Conservation (phyloP, 2,113 vertebrate genomes). For the Girardinichthys multiradiatus region DNA sequence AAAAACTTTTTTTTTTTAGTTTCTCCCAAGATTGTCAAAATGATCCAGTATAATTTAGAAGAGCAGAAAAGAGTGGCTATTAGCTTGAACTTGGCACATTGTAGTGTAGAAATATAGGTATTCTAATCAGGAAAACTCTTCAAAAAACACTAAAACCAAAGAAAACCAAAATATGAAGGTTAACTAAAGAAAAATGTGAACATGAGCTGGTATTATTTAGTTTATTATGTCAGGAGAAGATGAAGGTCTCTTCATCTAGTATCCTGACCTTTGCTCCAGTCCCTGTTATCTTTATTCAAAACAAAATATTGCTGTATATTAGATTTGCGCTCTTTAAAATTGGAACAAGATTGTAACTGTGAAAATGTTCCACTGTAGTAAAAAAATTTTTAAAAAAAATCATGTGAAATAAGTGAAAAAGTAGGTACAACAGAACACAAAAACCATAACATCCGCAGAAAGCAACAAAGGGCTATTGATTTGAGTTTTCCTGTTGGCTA, state of each 20-base stretch:
- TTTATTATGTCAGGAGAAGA: background rate
- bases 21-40: too few species aligned
- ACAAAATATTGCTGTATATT: background rate
- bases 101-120: too few species aligned
- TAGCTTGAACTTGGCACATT: too few species aligned
- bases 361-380: slow-evolving; percentile 1
- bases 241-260: background rate
- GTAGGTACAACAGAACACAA: background rate
- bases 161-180: too few species aligned
- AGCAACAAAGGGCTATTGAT: slow-evolving; percentile 55
- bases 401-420: background rate
- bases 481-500: slow-evolving; percentile 45
- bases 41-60: too few species aligned
- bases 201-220: too few species aligned
- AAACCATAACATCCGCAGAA: slow-evolving; percentile 31
- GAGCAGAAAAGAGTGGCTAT: too few species aligned
- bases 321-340: background rate
- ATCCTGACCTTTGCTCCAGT: background rate
- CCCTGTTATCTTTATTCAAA: background rate
- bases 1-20: too few species aligned
- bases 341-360: background rate
- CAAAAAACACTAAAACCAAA: too few species aligned
- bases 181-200: too few species aligned
- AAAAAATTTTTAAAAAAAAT: background rate
- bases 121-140: too few species aligned